These are phyloP conservation scores for Brachionus calyciflorus DNA, from an alignment of 1,140 invertebrate genomes.

Conservation along the genomic window DNA sequence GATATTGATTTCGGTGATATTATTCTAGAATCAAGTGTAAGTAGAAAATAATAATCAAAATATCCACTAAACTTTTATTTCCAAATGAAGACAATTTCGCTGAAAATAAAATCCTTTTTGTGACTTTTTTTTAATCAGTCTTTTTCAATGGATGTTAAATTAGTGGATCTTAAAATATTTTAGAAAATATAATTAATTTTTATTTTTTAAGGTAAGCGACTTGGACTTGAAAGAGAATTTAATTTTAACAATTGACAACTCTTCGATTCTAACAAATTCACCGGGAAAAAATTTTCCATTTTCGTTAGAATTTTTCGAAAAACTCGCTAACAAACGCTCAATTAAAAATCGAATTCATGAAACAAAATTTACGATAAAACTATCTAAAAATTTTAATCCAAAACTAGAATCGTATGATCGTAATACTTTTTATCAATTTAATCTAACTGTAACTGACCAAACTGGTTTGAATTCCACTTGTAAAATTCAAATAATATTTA, in stretches of 20 bases:
- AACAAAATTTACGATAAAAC: not conserved
- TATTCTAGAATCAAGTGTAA: conserved; percentile 32
- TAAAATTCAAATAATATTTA: conserved; percentile 36
- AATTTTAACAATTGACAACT: not conserved
- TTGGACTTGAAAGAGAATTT: conserved; percentile 1
- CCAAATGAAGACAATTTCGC: too few relatives aligned
- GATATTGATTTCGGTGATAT: conserved; percentile 39
- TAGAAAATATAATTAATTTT: too few relatives aligned
- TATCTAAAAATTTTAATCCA: not conserved
- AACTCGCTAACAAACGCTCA: not conserved
- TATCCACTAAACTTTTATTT: too few relatives aligned
- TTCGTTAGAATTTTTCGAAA: not conserved
- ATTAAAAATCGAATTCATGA: not conserved
- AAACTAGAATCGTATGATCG: not conserved
- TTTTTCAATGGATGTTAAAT: too few relatives aligned
- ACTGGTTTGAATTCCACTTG: not conserved
- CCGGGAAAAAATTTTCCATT: not conserved
- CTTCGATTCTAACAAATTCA: not conserved
- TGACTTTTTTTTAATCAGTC: too few relatives aligned
- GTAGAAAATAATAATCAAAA: not conserved
- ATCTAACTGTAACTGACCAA: conserved; percentile 29
- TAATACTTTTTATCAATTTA: conserved; percentile 35
- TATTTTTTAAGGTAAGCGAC: not conserved
- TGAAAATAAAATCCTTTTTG: too few relatives aligned
- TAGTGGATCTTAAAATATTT: too few relatives aligned